Evolutionary conservation across 2,888 invertebrate species (phyloP).

Genomic region (Cryptophagus acutangulus): DNA sequence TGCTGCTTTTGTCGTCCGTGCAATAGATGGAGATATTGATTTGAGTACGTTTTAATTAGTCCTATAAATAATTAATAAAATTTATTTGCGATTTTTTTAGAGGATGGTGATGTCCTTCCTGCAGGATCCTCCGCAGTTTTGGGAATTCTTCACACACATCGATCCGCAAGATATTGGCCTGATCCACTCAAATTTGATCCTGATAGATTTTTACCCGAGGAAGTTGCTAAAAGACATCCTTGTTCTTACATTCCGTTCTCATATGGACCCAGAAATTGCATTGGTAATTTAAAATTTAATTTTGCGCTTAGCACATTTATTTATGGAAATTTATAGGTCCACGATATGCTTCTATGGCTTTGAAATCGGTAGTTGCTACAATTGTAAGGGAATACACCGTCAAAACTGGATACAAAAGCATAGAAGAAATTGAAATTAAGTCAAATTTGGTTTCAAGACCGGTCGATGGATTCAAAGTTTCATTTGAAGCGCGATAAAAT

Average conservation of each 20-base stretch:
- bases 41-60: slow-evolving; percentile 11
- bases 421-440: slow-evolving; percentile 33
- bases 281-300: slow-evolving; percentile 41
- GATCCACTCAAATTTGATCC: slow-evolving; percentile 56
- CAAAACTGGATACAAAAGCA: slow-evolving; percentile 28
- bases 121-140: slow-evolving; percentile 44
- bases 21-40: slow-evolving; percentile 20
- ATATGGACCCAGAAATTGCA: slow-evolving; percentile 50
- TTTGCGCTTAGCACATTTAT: neutral
- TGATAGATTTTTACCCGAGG: slow-evolving; percentile 55
- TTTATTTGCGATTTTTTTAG: slow-evolving; percentile 1
- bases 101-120: slow-evolving; percentile 28
- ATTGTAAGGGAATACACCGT: slow-evolving; percentile 29
- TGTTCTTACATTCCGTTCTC: slow-evolving; percentile 52
- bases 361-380: slow-evolving; percentile 27
- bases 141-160: slow-evolving; percentile 46
- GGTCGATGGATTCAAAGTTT: slow-evolving; percentile 32
- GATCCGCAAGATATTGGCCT: slow-evolving; percentile 52
- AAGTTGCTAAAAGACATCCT: slow-evolving; percentile 46
- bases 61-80: neutral
- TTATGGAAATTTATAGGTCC: slow-evolving; percentile 27
- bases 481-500: too few relatives aligned
- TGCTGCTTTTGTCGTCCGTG: slow-evolving; percentile 19
- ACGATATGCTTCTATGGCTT: slow-evolving; percentile 31
- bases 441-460: slow-evolving; percentile 32